Evolutionary conservation across 2,113 vertebrate species (phyloP).

Genomic region (Nicator chloris): DNA sequence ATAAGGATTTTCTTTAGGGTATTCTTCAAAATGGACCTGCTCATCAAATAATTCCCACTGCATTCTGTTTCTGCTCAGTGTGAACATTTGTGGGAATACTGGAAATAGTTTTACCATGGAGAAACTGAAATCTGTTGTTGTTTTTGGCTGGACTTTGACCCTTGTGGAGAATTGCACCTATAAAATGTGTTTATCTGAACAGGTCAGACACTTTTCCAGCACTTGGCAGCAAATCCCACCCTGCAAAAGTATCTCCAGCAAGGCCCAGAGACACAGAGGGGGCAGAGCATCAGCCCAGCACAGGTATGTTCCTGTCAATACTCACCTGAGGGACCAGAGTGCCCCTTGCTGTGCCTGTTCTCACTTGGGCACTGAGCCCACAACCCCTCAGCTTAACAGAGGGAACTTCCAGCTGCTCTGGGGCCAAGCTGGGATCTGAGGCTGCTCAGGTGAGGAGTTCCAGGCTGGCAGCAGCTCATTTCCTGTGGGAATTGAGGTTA

Average conservation of each 20-base stretch:
- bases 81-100: neutral
- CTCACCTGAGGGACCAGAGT: accelerated
- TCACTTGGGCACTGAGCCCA: neutral
- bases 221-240: slow-evolving; percentile 70
- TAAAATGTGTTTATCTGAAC: neutral
- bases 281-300: slow-evolving; percentile 60
- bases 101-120: neutral
- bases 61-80: neutral
- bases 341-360: neutral
- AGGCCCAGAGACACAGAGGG: slow-evolving; percentile 62
- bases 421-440: accelerated
- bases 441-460: neutral
- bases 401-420: accelerated
- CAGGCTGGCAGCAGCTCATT: neutral
- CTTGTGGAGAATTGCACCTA: neutral
- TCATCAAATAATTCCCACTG: neutral
- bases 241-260: slow-evolving; percentile 68
- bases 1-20: neutral
- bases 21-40: neutral
- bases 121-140: neutral
- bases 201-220: slow-evolving; percentile 79
- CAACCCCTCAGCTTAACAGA: neutral
- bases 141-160: neutral
- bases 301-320: slow-evolving; percentile 64
- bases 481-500: neutral